Base-by-base conservation (phyloP, 2,888 invertebrate species). In the Cremastobaeus sp. region DNA sequence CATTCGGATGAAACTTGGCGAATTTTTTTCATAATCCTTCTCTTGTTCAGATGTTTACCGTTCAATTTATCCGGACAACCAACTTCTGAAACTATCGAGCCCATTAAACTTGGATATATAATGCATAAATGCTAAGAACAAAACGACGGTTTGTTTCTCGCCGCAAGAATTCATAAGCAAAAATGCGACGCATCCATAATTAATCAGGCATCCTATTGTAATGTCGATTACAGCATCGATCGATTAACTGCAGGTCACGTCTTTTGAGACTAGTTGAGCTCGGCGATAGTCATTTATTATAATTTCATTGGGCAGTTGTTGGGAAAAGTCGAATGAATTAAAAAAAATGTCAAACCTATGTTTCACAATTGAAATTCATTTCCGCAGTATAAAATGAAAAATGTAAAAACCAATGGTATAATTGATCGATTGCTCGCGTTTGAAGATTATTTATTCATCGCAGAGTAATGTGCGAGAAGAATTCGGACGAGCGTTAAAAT, bases 171-270 rank as follows among this genome's bases (percentile, higher is more conserved):
- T 55, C 45, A 48, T 60, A 43, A 73, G 55, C 55, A 55, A 66
- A 60, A 66, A 73, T 55, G 41, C 48, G 34, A 41, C 21, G 66
- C 72, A 66, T 72, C 66, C 72, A 73, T 73, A 73, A 73, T 73
- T 66, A 73, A 73, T 66, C 66, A 60, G 48, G 47, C 25, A 48
- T 32, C 39, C 18, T 37, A 11, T 34, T 50, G 66, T 43, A 54
- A 47, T 55, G 60, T 66, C 72, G 54, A 66, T 72, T 66, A 47
- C 72, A 57, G 57, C 45, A 52, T 54, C 60, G 59, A 72, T 72
- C 72, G 66, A 66, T 65, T 60, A 52, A 71, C 52, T 54, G 20
- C 54, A 59, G 50, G 59, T 50, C 34, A 43, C 32, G 39, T 45
- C 35, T 65, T 64, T 59, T 41, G 52, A 35, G 39, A 57, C 57